A percentile compares a stretch with the other conserved stretches of the same genome.
phyloP scores from a whole-genome alignment of 2,113 vertebrate genomes.

The Carlito syrichta region DNA sequence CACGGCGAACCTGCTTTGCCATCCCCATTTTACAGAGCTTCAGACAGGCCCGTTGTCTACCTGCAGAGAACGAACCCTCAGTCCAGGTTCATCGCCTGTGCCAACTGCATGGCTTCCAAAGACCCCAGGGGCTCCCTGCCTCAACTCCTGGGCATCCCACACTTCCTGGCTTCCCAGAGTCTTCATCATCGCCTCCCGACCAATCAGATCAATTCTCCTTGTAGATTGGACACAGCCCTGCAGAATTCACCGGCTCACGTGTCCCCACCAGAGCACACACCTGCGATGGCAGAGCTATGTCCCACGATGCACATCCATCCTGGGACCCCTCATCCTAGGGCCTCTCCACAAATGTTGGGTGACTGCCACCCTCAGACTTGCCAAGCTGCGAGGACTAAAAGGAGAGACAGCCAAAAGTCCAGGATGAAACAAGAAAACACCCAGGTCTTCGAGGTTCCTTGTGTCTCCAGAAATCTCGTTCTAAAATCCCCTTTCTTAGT shows the following conservation, averaged over 20 bases:
- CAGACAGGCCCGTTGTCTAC: neutral
- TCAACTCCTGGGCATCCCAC: neutral
- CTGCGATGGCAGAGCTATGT: neutral
- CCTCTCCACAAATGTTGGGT: too few relatives aligned
- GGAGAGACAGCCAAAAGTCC: neutral
- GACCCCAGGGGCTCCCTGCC: neutral
- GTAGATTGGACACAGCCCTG: neutral
- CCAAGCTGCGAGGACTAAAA: fast-evolving
- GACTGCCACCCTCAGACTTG: too few relatives aligned
- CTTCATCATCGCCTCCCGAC: neutral
- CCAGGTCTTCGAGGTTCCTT: neutral
- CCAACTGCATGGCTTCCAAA: too few relatives aligned
- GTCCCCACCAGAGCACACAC: neutral
- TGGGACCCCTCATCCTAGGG: neutral
- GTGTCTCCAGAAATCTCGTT: neutral
- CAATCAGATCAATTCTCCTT: neutral
- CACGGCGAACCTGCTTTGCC: too few relatives aligned
- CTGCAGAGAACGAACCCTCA: neutral
- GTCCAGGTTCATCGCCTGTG: neutral
- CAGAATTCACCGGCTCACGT: neutral
- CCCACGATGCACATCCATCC: neutral
- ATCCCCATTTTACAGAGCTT: neutral
- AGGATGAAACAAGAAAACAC: too few relatives aligned
- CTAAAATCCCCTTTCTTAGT: neutral
- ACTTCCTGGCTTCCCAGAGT: neutral